Percentiles rank a stretch among this genome's conserved stretches.
phyloP scores from a whole-genome alignment of 2,113 vertebrate species.

The Sinosuthora webbiana region DNA sequence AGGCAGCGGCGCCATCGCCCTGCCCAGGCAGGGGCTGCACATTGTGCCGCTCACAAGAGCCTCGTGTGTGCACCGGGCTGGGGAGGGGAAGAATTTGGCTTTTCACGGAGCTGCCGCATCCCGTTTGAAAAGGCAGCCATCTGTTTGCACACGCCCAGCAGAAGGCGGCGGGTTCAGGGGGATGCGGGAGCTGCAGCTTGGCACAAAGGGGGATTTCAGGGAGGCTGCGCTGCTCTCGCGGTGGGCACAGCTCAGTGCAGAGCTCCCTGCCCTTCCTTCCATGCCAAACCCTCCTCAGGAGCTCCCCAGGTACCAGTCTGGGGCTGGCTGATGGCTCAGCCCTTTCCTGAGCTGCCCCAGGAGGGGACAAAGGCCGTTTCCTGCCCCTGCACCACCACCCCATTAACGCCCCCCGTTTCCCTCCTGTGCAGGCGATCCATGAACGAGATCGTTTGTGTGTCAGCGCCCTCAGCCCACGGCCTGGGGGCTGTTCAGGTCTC shows the following conservation, averaged over 20 bases:
- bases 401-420: neutral
- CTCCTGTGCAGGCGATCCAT: slow-evolving; percentile 79
- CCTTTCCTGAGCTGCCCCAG: neutral
- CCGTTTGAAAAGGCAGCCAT: slow-evolving; percentile 1
- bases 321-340: neutral
- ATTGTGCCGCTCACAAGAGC: neutral
- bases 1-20: neutral
- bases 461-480: slow-evolving; percentile 85
- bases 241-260: neutral
- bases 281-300: neutral
- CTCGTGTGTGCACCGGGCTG: neutral
- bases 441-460: slow-evolving; percentile 91
- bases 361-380: neutral
- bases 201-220: neutral
- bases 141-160: slow-evolving; percentile 35
- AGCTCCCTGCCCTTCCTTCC: neutral
- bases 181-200: slow-evolving; percentile 2
- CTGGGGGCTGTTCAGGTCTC: slow-evolving; percentile 86
- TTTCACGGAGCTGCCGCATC: neutral
- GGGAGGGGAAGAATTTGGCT: slow-evolving; percentile 23
- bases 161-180: slow-evolving; percentile 41
- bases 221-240: neutral
- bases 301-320: fast-evolving
- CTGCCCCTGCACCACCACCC: fast-evolving
- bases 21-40: neutral